Conservation (phyloP, 1,140 invertebrate genomes). For the Sitobion miscanthi region DNA sequence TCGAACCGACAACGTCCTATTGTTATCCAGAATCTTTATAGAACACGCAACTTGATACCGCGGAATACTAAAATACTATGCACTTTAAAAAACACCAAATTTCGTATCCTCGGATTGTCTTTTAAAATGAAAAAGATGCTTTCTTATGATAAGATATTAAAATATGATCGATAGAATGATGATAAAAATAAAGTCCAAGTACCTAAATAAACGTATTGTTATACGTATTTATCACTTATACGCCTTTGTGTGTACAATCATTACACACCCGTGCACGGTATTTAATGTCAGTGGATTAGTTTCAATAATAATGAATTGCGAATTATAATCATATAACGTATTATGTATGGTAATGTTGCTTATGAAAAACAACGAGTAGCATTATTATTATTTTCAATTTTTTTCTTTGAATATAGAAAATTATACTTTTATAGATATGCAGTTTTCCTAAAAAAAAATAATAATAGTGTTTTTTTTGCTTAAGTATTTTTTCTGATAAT, state of each 20-base stretch:
- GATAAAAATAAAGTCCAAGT: background rate
- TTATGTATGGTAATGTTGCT: background rate
- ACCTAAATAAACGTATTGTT: background rate
- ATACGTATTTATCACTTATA: background rate
- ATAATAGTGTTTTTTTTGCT: background rate
- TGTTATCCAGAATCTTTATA: background rate
- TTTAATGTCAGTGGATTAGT: background rate
- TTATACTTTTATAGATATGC: background rate
- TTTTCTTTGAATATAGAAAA: background rate
- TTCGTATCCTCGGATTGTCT: background rate
- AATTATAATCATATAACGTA: background rate
- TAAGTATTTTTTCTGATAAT: background rate
- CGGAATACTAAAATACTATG: background rate
- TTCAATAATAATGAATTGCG: background rate
- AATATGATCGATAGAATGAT: background rate
- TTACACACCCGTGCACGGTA: background rate
- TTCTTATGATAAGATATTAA: background rate
- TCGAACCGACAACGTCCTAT: background rate
- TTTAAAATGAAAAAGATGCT: background rate
- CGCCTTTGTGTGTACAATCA: background rate
- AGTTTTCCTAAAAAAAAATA: background rate
- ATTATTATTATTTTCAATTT: constrained; percentile 13
- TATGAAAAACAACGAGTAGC: background rate
- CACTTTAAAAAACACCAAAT: background rate
- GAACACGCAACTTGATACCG: background rate